These are phyloP conservation scores for Sialia sialis DNA, from an alignment of 2,113 vertebrate species.

Conservation along the genomic window DNA sequence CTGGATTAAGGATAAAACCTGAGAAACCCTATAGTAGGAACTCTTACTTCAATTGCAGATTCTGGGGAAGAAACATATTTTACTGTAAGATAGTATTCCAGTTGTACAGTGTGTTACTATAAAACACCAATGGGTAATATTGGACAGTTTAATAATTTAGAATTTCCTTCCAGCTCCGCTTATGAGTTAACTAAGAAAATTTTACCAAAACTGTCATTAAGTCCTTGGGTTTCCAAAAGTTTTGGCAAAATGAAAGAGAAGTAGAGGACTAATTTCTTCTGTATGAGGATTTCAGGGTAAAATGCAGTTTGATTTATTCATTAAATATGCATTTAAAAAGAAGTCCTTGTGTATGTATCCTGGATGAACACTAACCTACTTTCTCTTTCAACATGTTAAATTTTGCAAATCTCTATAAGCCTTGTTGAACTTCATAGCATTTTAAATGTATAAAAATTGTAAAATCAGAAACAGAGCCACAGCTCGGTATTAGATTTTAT, in stretches of 20 bases:
- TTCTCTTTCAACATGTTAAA: not conserved
- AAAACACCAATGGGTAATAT: not conserved
- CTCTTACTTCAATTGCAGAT: not conserved
- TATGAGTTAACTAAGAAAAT: not conserved
- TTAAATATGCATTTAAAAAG: not conserved
- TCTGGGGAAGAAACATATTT: not conserved
- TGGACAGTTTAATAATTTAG: not conserved
- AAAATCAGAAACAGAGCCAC: not conserved
- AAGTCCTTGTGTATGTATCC: not conserved
- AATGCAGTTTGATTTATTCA: not conserved
- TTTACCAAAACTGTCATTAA: not conserved
- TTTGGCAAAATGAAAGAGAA: not conserved
- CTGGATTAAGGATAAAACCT: not conserved
- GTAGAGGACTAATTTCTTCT: not conserved
- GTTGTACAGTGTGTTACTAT: not conserved
- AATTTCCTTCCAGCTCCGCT: not conserved
- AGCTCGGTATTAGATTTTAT: not conserved
- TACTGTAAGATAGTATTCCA: not conserved
- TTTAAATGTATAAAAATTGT: not conserved
- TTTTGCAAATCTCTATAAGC: not conserved
- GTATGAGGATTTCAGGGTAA: not conserved
- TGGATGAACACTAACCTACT: not conserved
- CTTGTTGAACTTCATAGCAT: not conserved
- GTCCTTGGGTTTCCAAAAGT: not conserved
- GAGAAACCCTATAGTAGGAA: not conserved